Evolutionary conservation across 2,888 invertebrate species (phyloP), one percentile per base, ranked within the genome.

Genomic region (Drosophila limbata): DNA sequence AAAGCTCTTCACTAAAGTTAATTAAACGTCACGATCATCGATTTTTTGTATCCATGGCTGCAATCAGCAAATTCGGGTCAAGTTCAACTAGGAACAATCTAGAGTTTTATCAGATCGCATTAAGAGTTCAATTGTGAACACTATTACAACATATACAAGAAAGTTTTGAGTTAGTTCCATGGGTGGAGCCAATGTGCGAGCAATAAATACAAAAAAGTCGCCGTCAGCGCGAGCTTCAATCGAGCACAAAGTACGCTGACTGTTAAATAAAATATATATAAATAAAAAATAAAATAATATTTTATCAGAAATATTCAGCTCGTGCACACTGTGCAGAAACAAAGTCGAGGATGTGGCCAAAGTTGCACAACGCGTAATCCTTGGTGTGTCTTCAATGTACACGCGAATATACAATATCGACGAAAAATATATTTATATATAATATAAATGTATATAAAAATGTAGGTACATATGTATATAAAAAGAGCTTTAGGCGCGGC

Each of bases 401-500:
- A 51, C 45, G 44, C 21, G 15, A 33, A 56, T 40, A 47, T 47
- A 48, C n/a, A 56, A 62, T 64, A 55, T 37, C 45, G 39, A 39
- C 31, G 21, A 40, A 48, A 63, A 21, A 56, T 50, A 55, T 57
- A 55, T 57, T 50, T 17, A 21, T 40, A 19, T 31, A 65, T 40
- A 52, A 65, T 47, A 57, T 52, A 53, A 19, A 59, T 66, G 31
- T 61, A 52, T 40, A 67, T 51, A 51, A 45, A 68, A 25, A 70
- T 57, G 28, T 52, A 57, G 35, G 31, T 52, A 51, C 59, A 44
- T 52, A 47, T 63, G 40, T 61, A 69, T 39, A 60, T 69, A 48
- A 55, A 73, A 73, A 81, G 69, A 57, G 89, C 87, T 89, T 80
- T 69, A 81, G 89, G 88, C 88, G 86, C 86, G 83, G 89, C 77